phyloP scores from a whole-genome alignment of 1,140 invertebrate genomes.

The Eumeta japonica region DNA sequence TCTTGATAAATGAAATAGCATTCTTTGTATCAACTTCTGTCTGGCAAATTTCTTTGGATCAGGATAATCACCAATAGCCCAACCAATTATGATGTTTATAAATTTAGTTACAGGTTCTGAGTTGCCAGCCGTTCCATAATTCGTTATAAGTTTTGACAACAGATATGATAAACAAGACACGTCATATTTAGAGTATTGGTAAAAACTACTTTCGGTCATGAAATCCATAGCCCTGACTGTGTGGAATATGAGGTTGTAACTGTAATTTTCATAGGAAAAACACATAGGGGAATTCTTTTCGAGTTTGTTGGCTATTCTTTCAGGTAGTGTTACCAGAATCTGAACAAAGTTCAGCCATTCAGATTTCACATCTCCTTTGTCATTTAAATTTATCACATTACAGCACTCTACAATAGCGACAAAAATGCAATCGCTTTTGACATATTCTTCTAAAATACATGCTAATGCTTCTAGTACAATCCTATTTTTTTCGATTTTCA shows the following conservation, averaged over 20 bases:
- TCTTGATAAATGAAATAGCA: constrained; percentile 38
- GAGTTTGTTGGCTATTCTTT: constrained; percentile 65
- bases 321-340: constrained; percentile 65
- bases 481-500: constrained; percentile 44
- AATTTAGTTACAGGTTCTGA: constrained; percentile 46
- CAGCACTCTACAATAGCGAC: constrained; percentile 46
- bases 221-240: constrained; percentile 61
- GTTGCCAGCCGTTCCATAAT: constrained; percentile 51
- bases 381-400: neutral
- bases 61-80: constrained; percentile 17
- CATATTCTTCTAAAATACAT: constrained; percentile 47
- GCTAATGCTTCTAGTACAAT: constrained; percentile 33
- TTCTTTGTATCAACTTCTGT: constrained; percentile 32
- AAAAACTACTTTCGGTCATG: constrained; percentile 45
- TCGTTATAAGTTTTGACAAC: constrained; percentile 62
- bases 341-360: constrained; percentile 62
- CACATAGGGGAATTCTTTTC: constrained; percentile 55
- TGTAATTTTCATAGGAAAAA: constrained; percentile 62
- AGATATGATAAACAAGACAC: constrained; percentile 55
- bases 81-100: constrained; percentile 32
- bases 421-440: constrained; percentile 61
- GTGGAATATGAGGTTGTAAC: constrained; percentile 62
- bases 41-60: constrained; percentile 26
- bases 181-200: constrained; percentile 42
- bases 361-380: constrained; percentile 10